phyloP scores from a whole-genome alignment of 2,797 vertebrate species.

The Nyctibius grandis region DNA sequence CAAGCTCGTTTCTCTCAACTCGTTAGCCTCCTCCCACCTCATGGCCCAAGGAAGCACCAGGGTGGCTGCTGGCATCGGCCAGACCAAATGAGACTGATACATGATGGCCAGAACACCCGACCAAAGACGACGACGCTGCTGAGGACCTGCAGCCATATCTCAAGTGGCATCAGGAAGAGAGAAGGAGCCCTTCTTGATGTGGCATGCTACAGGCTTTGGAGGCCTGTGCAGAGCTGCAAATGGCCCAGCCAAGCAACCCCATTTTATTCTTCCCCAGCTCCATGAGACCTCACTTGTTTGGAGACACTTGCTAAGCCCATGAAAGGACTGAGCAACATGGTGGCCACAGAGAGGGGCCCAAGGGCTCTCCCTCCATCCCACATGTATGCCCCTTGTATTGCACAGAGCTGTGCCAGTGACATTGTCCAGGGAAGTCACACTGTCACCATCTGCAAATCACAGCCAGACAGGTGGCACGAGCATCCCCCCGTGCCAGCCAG shows the following conservation, averaged over 20 bases:
- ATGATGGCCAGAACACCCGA: neutral
- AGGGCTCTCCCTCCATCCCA: neutral
- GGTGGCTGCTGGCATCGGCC: neutral
- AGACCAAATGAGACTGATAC: fast-evolving
- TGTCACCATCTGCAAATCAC: neutral
- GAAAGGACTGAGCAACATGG: fast-evolving
- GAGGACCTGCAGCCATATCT: neutral
- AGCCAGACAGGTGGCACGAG: fast-evolving
- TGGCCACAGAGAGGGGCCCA: neutral
- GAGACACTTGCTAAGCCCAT: neutral
- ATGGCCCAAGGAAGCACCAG: neutral
- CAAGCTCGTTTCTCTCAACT: fast-evolving
- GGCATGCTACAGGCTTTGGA: neutral
- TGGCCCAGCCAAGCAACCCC: neutral
- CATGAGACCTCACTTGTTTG: fast-evolving
- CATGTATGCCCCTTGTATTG: fast-evolving
- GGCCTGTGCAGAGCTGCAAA: neutral
- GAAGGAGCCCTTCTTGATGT: neutral
- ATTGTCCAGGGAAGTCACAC: neutral
- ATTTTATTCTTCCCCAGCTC: neutral
- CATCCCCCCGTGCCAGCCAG: neutral
- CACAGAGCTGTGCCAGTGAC: neutral
- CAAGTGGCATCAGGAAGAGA: neutral
- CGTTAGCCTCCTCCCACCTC: neutral
- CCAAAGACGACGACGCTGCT: neutral